Conservation (phyloP, 2,888 invertebrate genomes). For the Choristoneura rosaceana region DNA sequence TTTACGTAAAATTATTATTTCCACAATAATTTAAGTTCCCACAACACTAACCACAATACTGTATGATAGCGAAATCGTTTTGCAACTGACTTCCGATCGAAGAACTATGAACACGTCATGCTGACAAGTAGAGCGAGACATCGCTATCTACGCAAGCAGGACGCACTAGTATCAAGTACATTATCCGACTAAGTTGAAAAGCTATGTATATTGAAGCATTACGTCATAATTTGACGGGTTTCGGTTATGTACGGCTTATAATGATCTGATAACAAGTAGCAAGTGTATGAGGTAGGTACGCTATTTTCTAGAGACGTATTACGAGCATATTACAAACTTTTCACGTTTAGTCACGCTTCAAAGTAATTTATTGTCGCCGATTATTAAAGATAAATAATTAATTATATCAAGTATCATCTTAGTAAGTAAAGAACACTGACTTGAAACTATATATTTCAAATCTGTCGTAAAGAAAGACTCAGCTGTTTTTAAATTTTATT, state of each 20-base stretch:
- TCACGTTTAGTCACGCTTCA: slow-evolving; percentile 21
- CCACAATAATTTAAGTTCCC: slow-evolving; percentile 55
- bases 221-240: slow-evolving; percentile 22
- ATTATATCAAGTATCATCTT: neutral
- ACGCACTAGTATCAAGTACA: slow-evolving; percentile 43
- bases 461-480: neutral
- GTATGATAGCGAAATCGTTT: slow-evolving; percentile 63
- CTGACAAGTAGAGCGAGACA: slow-evolving; percentile 65
- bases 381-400: neutral
- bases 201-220: slow-evolving; percentile 21
- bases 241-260: slow-evolving; percentile 26
- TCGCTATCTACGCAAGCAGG: slow-evolving; percentile 54
- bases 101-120: slow-evolving; percentile 70
- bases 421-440: no score
- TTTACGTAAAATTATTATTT: slow-evolving; percentile 50
- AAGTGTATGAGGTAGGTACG: no score
- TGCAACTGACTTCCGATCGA: slow-evolving; percentile 80
- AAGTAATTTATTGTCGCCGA: neutral
- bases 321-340: neutral
- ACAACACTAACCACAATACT: slow-evolving; percentile 65
- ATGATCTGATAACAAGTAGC: slow-evolving; percentile 24
- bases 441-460: no score
- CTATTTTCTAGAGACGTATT: slow-evolving; percentile 4
- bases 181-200: slow-evolving; percentile 36
- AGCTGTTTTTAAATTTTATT: slow-evolving; percentile 1